A percentile compares a stretch with the other conserved stretches of the same genome.
phyloP scores from a whole-genome alignment of 2,113 vertebrate species.

The Myodes glareolus region DNA sequence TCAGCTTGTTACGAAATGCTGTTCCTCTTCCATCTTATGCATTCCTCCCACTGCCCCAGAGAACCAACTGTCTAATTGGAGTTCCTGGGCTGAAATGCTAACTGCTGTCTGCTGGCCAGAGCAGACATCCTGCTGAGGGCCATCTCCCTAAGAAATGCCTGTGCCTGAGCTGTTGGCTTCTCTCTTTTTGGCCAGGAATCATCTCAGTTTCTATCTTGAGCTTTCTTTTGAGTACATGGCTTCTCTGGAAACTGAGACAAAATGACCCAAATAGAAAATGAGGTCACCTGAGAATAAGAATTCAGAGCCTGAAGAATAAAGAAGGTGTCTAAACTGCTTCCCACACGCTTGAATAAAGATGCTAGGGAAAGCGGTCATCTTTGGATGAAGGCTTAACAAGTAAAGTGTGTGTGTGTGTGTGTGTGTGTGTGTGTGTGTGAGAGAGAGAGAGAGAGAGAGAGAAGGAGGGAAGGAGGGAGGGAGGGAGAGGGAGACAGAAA shows the following conservation, averaged over 20 bases:
- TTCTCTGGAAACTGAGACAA: neutral
- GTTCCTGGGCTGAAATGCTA: conserved; percentile 17
- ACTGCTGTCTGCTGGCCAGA: neutral
- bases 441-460: too few species aligned
- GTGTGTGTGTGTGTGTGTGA: neutral
- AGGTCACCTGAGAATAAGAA: neutral
- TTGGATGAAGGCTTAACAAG: conserved; percentile 27
- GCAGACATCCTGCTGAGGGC: neutral
- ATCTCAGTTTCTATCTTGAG: neutral
- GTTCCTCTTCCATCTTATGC: conserved; percentile 9
- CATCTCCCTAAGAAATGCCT: neutral
- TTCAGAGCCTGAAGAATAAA: conserved; percentile 23
- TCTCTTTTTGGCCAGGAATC: neutral
- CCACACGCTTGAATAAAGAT: neutral
- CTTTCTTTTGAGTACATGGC: neutral
- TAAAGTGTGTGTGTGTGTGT: neutral
- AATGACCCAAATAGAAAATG: conserved; percentile 43
- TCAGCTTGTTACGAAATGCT: conserved; percentile 35
- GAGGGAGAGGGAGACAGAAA: neutral
- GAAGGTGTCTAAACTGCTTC: conserved; percentile 37
- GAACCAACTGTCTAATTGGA: conserved; percentile 18
- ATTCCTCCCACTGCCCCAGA: conserved; percentile 15
- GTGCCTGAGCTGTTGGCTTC: neutral
- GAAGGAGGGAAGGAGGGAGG: accelerated
- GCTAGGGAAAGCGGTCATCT: neutral